These are phyloP conservation scores for Sphaeramia orbicularis DNA, from an alignment of 2,797 vertebrate species.

Conservation along the genomic window DNA sequence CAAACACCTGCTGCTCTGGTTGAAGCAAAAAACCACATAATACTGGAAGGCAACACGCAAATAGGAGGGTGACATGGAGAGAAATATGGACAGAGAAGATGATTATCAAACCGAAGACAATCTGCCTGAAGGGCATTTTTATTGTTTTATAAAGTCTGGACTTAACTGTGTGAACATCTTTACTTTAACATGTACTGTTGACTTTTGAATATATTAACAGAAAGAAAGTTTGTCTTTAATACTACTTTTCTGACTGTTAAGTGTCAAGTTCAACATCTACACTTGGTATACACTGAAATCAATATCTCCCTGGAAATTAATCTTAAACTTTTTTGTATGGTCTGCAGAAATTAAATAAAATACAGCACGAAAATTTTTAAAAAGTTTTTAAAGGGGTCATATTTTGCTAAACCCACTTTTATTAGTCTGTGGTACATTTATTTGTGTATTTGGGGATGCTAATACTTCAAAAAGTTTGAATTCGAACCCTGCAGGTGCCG, in stretches of 20 bases:
- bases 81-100: neutral
- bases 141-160: slow-evolving; percentile 14
- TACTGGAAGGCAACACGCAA: slow-evolving; percentile 37
- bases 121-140: slow-evolving; percentile 23
- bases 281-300: neutral
- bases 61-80: neutral
- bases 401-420: no score
- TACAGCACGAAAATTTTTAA: no score
- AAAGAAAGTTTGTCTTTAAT: neutral
- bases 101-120: slow-evolving; percentile 39
- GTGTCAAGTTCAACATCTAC: no score
- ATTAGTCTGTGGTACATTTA: no score
- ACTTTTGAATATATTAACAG: neutral
- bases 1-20: slow-evolving; percentile 71
- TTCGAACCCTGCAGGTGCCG: no score
- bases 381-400: no score
- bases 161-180: slow-evolving; percentile 3
- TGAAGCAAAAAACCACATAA: slow-evolving; percentile 39
- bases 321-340: neutral
- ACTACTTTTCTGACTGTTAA: no score
- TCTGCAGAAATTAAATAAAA: neutral
- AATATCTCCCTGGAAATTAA: neutral
- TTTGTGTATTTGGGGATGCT: no score
- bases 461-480: no score
- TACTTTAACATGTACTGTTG: neutral